Evolutionary conservation across 2,888 invertebrate species (phyloP), one percentile per base, ranked within the genome.

Genomic region (Scotopteryx bipunctaria): DNA sequence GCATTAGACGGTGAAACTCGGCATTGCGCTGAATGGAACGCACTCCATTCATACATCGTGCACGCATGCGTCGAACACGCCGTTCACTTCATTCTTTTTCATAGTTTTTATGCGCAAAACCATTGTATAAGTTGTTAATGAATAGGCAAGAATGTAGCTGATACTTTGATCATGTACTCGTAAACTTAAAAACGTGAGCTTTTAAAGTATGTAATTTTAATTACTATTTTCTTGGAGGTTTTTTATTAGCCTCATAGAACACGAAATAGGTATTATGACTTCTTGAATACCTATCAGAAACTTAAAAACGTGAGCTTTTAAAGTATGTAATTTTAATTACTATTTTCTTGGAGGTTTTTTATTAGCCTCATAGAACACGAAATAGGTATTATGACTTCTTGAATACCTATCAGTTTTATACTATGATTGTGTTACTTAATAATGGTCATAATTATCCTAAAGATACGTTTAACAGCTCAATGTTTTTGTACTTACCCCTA

Each of bases 11-110:
- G 70, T 69, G 71, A 74, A 67, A 66, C 66, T 59, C 53, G 48
- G 63, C 63, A 58, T 59, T 67, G 67, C 66, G 64, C 63, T 83
- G 71, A 85, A 85, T 83, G 83, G 71, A 76, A 66, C 66, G 71
- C 67, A 71, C 66, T 71, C 76, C 86, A 86, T 86, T 86, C 86
- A 85, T 82, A 69, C 75, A 65, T 51, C 61, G 63, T 67, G 64
- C 71, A 71, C 71, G 76, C 74, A 74, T 66, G 66, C 75, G 73
- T 73, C 68, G 61, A 57, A 64, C 64, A 65, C 64, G 61, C 67
- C 75, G 70, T 71, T 79, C 76, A 70, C 73, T 66, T 67, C 50
- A 54, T 60, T 56, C 56, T 45, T 42, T 58, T 66, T 63, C 57
- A 58, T 66, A 59, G 65, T 71, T 73, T 75, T 78, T 70, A 55